Conservation (phyloP, 2,888 invertebrate genomes). For the Heliconius hortense region DNA sequence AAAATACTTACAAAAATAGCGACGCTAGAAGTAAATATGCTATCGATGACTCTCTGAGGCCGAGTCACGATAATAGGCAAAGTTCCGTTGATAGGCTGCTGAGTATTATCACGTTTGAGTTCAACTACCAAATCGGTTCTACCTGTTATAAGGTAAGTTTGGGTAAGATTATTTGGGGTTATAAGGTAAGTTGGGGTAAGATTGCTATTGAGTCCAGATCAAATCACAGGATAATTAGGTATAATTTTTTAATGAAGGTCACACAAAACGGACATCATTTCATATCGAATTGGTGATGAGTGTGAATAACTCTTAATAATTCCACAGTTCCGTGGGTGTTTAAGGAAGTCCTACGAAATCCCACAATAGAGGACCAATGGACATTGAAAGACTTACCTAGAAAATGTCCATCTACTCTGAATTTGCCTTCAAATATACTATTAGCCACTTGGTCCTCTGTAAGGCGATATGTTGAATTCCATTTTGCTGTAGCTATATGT, state of each 20-base stretch:
- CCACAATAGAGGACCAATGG: too few relatives aligned
- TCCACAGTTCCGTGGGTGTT: too few relatives aligned
- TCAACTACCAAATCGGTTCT: constrained; percentile 55
- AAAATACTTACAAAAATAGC: constrained; percentile 83
- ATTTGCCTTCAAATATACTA: constrained; percentile 52
- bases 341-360: too few relatives aligned
- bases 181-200: too few relatives aligned
- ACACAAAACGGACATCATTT: too few relatives aligned
- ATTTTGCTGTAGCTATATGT: constrained; percentile 54
- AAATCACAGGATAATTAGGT: too few relatives aligned
- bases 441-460: constrained; percentile 51
- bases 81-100: constrained; percentile 49
- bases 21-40: constrained; percentile 88
- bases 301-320: too few relatives aligned
- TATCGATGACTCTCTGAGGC: constrained; percentile 85
- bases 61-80: constrained; percentile 83
- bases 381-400: constrained; percentile 63
- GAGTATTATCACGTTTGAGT: constrained; percentile 43
- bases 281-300: too few relatives aligned
- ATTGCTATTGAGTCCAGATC: too few relatives aligned
- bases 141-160: constrained; percentile 51
- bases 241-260: too few relatives aligned
- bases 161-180: too few relatives aligned
- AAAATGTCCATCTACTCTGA: constrained; percentile 73
- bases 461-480: constrained; percentile 55